These are phyloP conservation scores for Sturmia bella DNA, from an alignment of 2,888 invertebrate genomes.

Conservation along the genomic window DNA sequence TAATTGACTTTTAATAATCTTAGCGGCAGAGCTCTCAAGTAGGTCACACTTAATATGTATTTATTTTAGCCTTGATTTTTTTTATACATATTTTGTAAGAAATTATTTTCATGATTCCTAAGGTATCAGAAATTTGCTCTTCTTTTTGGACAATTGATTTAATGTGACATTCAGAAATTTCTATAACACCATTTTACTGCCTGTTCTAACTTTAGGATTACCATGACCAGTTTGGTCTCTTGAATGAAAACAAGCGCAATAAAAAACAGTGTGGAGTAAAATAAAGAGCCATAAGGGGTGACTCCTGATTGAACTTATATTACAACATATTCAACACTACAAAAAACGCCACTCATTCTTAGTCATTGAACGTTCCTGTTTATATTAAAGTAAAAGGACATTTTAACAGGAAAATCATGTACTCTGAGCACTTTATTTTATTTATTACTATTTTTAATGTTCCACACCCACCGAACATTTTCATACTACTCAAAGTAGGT, in stretches of 20 bases:
- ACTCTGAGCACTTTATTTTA: conserved; percentile 80
- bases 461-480: conserved; percentile 27
- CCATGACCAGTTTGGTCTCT: conserved; percentile 76
- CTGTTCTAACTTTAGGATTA: conserved; percentile 82
- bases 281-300: conserved; percentile 44
- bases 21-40: conserved; percentile 57
- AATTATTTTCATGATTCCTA: conserved; percentile 16
- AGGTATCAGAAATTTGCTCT: conserved; percentile 36
- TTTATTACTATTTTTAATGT: conserved; percentile 80
- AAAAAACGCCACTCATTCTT: conserved; percentile 9
- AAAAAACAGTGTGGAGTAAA: background rate
- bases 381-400: conserved; percentile 32
- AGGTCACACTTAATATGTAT: conserved; percentile 45
- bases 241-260: conserved; percentile 30
- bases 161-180: conserved; percentile 82
- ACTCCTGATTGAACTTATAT: conserved; percentile 67
- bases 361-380: conserved; percentile 56
- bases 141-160: conserved; percentile 82
- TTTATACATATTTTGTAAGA: conserved; percentile 10
- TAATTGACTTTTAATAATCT: conserved; percentile 68
- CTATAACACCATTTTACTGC: conserved; percentile 82
- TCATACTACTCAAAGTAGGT: background rate
- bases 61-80: conserved; percentile 42
- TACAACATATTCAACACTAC: conserved; percentile 25
- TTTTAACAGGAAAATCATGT: conserved; percentile 80